Conservation (phyloP, 2,888 invertebrate species). For the Tachina lurida region DNA sequence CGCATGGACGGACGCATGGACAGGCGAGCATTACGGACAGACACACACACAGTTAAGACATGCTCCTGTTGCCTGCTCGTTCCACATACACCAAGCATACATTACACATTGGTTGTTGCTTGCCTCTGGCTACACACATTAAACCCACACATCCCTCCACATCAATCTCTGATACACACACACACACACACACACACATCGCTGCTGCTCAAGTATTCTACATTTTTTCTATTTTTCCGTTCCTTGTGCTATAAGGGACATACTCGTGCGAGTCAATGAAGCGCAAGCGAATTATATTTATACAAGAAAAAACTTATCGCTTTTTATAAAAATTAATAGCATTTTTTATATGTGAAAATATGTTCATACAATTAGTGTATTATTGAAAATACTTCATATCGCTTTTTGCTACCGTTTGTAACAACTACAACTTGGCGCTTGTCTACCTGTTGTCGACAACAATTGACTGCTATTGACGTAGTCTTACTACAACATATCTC, state of each 20-base stretch:
- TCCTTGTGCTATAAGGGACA: constrained; percentile 59
- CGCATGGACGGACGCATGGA: constrained; percentile 77
- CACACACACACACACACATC: constrained; percentile 10
- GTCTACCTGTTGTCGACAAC: not conserved
- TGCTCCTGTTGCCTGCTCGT: constrained; percentile 21
- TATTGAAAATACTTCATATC: not conserved
- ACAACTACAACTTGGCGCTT: not conserved
- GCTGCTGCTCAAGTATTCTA: constrained; percentile 3
- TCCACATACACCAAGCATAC: not conserved
- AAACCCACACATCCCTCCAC: constrained; percentile 20
- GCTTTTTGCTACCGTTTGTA: not conserved
- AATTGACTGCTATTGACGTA: no score
- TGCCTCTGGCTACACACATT: constrained; percentile 47
- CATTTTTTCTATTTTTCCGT: constrained; percentile 57
- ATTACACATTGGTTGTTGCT: constrained; percentile 41
- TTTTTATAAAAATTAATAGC: constrained; percentile 56
- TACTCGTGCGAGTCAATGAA: constrained; percentile 78
- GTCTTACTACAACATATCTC: no score
- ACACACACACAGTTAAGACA: constrained; percentile 44
- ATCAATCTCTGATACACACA: no score
- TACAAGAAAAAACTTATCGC: constrained; percentile 26
- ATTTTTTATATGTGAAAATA: not conserved
- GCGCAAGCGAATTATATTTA: constrained; percentile 77
- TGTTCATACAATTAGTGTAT: not conserved
- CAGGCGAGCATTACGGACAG: constrained; percentile 59